Conservation (phyloP, 1,140 invertebrate genomes). For the Tetragnatha versicolor region DNA sequence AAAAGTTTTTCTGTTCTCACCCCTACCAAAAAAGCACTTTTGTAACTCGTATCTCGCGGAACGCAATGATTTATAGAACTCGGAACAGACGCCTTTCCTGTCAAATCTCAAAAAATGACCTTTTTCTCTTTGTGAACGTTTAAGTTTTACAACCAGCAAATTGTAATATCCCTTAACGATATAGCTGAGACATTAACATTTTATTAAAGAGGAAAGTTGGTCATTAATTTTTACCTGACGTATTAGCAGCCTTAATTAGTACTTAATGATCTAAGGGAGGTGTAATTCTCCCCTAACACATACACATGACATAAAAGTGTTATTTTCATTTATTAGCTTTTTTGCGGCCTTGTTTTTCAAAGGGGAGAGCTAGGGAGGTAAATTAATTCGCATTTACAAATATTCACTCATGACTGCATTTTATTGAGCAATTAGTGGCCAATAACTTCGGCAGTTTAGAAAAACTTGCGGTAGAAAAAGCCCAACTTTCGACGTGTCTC, state of each 20-base stretch:
- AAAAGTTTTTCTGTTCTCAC: neutral
- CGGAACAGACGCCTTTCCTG: conserved; percentile 30
- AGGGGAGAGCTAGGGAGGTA: neutral
- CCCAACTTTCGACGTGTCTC: neutral
- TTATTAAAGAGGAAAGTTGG: conserved; percentile 44
- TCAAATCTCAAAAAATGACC: conserved; percentile 31
- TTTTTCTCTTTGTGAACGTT: conserved; percentile 29
- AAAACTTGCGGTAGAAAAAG: conserved; percentile 13
- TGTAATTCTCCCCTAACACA: conserved; percentile 7
- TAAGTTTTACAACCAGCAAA: conserved; percentile 44
- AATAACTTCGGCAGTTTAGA: conserved; percentile 24
- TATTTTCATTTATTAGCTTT: conserved; percentile 37
- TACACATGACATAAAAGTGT: conserved; percentile 37
- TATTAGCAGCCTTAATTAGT: conserved; percentile 50
- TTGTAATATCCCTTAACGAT: conserved; percentile 37
- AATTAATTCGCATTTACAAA: conserved; percentile 51
- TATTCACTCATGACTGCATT: conserved; percentile 39
- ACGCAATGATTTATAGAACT: conserved; percentile 37
- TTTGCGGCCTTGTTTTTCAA: conserved; percentile 27
- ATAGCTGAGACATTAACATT: conserved; percentile 48
- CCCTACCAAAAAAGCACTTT: conserved; percentile 7
- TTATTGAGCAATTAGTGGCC: conserved; percentile 49
- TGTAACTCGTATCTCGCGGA: conserved; percentile 20
- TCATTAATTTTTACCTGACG: conserved; percentile 48
- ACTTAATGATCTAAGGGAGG: conserved; percentile 43